A percentile compares a stretch with the other conserved stretches of the same genome.
Conservation (phyloP, 1,140 invertebrate species). For the Solenopsis invicta region DNA sequence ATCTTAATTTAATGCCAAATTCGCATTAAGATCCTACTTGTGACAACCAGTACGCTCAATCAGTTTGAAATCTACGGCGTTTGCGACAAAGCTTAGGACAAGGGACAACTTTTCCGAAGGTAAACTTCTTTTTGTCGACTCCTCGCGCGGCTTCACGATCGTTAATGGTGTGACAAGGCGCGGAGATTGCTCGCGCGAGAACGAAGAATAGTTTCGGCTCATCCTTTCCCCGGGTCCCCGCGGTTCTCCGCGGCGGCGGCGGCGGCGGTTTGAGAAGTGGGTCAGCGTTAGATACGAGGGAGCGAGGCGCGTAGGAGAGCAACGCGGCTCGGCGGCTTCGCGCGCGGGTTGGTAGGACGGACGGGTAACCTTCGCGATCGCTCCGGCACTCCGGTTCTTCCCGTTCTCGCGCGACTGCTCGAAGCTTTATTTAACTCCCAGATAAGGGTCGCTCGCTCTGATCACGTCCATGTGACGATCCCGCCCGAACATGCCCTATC, state of each 20-base stretch:
- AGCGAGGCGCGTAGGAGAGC: constrained; percentile 72
- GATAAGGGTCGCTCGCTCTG: constrained; percentile 54
- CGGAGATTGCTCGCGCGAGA: constrained; percentile 13
- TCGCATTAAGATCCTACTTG: neutral
- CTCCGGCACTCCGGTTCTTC: constrained; percentile 28
- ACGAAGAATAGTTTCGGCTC: constrained; percentile 59
- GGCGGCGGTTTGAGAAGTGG: constrained; percentile 70
- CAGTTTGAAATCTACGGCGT: neutral
- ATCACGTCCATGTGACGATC: neutral
- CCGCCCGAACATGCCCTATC: neutral
- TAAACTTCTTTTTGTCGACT: neutral
- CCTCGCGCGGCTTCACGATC: constrained; percentile 25
- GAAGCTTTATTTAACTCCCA: constrained; percentile 8
- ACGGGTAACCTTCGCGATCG: constrained; percentile 61
- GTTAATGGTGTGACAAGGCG: constrained; percentile 1
- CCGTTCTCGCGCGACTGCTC: constrained; percentile 23
- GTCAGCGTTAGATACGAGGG: constrained; percentile 75
- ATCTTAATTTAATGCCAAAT: neutral
- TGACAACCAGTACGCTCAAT: neutral
- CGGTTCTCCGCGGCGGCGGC: constrained; percentile 67
- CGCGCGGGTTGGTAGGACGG: constrained; percentile 47
- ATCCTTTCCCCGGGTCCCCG: constrained; percentile 71
- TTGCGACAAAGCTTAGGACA: neutral
- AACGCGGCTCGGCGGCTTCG: constrained; percentile 29
- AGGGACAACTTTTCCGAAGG: neutral